Evolutionary conservation across 2,797 vertebrate genomes (phyloP).

Genomic region (Eulemur rubriventer): DNA sequence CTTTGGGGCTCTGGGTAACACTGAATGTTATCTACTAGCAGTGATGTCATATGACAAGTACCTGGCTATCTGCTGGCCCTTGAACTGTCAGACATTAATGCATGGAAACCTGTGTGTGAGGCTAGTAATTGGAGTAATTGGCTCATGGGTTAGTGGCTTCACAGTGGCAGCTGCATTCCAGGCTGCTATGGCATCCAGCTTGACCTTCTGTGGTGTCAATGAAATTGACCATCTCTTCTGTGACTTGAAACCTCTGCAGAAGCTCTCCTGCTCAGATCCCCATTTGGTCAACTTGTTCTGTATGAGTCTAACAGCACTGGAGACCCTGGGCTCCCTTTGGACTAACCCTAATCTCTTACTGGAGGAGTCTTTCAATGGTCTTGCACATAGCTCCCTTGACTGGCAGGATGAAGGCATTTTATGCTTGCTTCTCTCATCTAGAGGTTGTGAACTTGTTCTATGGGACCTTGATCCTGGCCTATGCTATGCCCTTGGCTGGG

Average conservation of each 20-base stretch:
- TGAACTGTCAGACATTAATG: slow-evolving; percentile 53
- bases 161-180: slow-evolving; percentile 44
- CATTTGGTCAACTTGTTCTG: slow-evolving; percentile 36
- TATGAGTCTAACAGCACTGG: slow-evolving; percentile 53
- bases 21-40: slow-evolving; percentile 60
- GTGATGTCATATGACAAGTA: slow-evolving; percentile 58
- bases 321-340: slow-evolving; percentile 40
- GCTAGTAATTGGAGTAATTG: slow-evolving; percentile 13
- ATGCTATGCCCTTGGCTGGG: slow-evolving; percentile 24
- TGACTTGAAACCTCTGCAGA: slow-evolving; percentile 50
- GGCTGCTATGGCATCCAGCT: slow-evolving; percentile 45
- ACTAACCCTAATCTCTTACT: slow-evolving; percentile 10
- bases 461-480: slow-evolving; percentile 64
- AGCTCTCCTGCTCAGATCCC: slow-evolving; percentile 47
- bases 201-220: slow-evolving; percentile 52
- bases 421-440: slow-evolving; percentile 34
- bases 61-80: neutral
- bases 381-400: slow-evolving; percentile 51
- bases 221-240: slow-evolving; percentile 62
- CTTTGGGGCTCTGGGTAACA: slow-evolving; percentile 47
- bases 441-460: slow-evolving; percentile 55
- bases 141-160: slow-evolving; percentile 54
- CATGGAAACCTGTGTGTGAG: neutral
- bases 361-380: slow-evolving; percentile 46
- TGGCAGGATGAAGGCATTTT: slow-evolving; percentile 53